phyloP scores from a whole-genome alignment of 2,888 invertebrate genomes.

The Ennomos fuscantarius region DNA sequence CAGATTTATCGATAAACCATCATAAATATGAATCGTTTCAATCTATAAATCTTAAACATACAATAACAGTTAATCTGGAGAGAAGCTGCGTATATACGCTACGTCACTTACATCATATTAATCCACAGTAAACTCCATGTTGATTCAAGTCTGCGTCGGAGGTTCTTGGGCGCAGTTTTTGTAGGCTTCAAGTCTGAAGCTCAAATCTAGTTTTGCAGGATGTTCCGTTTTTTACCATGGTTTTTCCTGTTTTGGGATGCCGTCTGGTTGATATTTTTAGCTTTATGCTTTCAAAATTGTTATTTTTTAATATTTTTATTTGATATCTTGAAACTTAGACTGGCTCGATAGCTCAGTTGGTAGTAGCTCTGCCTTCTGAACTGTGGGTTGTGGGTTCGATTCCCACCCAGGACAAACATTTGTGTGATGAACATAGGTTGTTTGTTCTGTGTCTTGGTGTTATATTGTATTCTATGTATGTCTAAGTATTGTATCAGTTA shows the following conservation, averaged over 20 bases:
- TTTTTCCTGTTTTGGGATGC: constrained; percentile 14
- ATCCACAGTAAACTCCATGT: not conserved
- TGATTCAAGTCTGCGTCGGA: constrained; percentile 14
- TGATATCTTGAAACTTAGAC: not conserved
- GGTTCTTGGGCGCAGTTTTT: constrained; percentile 44
- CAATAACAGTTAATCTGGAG: too few relatives aligned
- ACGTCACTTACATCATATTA: too few relatives aligned
- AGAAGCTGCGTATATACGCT: too few relatives aligned
- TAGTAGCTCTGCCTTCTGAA: too few relatives aligned
- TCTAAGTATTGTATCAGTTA: too few relatives aligned
- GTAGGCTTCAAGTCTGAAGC: constrained; percentile 39
- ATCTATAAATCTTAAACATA: not conserved
- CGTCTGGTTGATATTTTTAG: constrained; percentile 1
- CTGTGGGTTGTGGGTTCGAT: too few relatives aligned
- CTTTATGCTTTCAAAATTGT: not conserved
- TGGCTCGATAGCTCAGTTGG: too few relatives aligned
- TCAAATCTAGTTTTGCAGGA: constrained; percentile 39
- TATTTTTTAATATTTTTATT: not conserved
- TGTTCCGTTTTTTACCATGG: constrained; percentile 30
- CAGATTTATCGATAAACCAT: too few relatives aligned
- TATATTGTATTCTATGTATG: too few relatives aligned
- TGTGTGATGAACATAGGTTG: too few relatives aligned
- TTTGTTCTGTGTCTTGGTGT: too few relatives aligned
- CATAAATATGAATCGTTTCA: not conserved
- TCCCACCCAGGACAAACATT: too few relatives aligned